Evolutionary conservation across 1,140 invertebrate genomes (phyloP).

Genomic region (Oppia nitens): DNA sequence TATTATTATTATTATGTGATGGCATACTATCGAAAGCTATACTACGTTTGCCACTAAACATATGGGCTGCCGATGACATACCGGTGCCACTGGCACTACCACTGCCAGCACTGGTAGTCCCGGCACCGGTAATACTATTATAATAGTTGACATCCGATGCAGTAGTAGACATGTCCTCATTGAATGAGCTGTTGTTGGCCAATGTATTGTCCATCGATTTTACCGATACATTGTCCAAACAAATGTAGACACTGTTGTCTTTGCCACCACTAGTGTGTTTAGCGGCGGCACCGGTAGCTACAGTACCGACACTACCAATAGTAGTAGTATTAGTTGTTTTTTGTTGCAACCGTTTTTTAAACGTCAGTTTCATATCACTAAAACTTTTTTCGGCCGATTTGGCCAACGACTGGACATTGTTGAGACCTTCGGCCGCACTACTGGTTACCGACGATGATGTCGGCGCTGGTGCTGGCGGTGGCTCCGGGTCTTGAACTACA

Average conservation of each 20-base stretch:
- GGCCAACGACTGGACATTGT: not conserved
- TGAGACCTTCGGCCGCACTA: not conserved
- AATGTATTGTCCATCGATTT: not conserved
- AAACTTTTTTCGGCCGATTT: no score
- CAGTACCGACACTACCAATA: not conserved
- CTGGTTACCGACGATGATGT: not conserved
- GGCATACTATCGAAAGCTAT: constrained; percentile 3
- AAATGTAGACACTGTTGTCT: constrained; percentile 1
- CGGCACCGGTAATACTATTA: not conserved
- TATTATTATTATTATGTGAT: no score
- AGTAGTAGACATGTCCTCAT: no score
- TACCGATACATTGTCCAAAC: constrained; percentile 1
- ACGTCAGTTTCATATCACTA: no score
- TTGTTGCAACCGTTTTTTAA: constrained; percentile 2
- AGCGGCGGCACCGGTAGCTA: no score
- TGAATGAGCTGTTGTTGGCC: not conserved
- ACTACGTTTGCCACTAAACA: constrained; percentile 5
- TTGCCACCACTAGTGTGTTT: not conserved
- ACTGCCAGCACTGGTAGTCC: not conserved
- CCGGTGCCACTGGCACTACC: not conserved
- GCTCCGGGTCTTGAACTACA: not conserved
- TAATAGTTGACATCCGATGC: not conserved
- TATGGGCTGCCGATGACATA: not conserved
- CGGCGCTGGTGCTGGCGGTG: not conserved
- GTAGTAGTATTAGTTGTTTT: not conserved